Evolutionary conservation across 1,140 invertebrate species (phyloP), one percentile per base, ranked within the genome.

Genomic region (Drosophila murphyi): DNA sequence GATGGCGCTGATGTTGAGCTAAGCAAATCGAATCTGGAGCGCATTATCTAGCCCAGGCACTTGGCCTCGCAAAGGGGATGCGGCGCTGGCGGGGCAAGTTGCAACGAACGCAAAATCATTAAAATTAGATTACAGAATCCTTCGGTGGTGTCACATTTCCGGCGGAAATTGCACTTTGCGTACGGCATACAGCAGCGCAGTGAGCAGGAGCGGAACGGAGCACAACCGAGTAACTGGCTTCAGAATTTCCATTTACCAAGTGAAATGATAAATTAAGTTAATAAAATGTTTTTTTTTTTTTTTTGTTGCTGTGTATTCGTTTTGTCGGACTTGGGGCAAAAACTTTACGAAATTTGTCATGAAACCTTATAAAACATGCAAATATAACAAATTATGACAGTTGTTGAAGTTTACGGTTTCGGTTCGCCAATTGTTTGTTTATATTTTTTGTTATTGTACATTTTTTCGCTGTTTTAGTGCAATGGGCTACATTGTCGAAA

Each of bases 121-220:
- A 88, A 88, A 88, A 88, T 88, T 89, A 78, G 77, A 88, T 88
- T 88, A 87, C 83, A 76, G 70, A 88, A 88, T 88, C 73, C 80
- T 73, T 63, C 68, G 73, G 63, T 72, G 76, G 76, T 83, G 85
- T 88, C 83, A 81, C 85, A 88, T 88, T 88, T 88, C 85, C 85
- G 86, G 56, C 85, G 83, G 83, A 88, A 88, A 88, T 88, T 88
- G 83, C 85, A 88, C 83, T 88, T 87, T 88, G 80, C 83, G 67
- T 88, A 82, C 77, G 81, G 64, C 73, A 41, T 35, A 6, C 8
- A 20, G 39, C 45, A 34, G 60, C 39, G n/a, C 3, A 20, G 20
- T 20, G 34, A 12, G 34, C 41, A 31, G 51, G n/a, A 12, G 8
- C 4, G n/a, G 10, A 8, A 34, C 12, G 35, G 35, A 34, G 10